phyloP scores from a whole-genome alignment of 2,113 vertebrate species.

The Thunnus thynnus region DNA sequence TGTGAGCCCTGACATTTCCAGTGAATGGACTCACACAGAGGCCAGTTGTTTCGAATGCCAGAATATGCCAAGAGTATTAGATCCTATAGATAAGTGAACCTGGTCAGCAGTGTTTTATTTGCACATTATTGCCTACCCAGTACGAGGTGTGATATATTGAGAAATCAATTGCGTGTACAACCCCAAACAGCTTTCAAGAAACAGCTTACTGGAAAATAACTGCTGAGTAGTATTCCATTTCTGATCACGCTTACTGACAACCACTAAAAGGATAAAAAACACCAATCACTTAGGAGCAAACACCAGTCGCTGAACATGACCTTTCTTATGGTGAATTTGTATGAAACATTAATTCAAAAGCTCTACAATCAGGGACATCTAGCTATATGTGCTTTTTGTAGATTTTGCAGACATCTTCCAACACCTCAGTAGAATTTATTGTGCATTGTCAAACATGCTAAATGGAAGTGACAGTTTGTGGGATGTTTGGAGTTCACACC shows the following conservation, averaged over 20 bases:
- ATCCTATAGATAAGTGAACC: slow-evolving; percentile 48
- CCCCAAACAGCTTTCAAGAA: slow-evolving; percentile 25
- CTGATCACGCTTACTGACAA: slow-evolving; percentile 31
- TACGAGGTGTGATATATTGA: slow-evolving; percentile 23
- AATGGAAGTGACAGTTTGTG: slow-evolving; percentile 34
- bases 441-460: slow-evolving; percentile 18
- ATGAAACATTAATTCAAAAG: slow-evolving; percentile 1
- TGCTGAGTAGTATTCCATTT: slow-evolving; percentile 34
- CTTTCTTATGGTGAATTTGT: slow-evolving; percentile 5
- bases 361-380: background rate
- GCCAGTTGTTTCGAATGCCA: slow-evolving; percentile 35
- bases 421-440: slow-evolving; percentile 3
- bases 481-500: slow-evolving; percentile 25
- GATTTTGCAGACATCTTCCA: background rate
- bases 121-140: slow-evolving; percentile 22
- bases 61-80: slow-evolving; percentile 32
- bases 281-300: background rate
- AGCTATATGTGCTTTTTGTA: background rate
- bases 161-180: slow-evolving; percentile 44
- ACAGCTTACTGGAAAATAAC: slow-evolving; percentile 34
- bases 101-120: slow-evolving; percentile 26
- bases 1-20: slow-evolving; percentile 56
- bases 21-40: slow-evolving; percentile 28
- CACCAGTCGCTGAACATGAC: background rate
- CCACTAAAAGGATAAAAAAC: slow-evolving; percentile 2